phyloP scores from a whole-genome alignment of 2,797 vertebrate species.

The Enteromius thamalakanensis region DNA sequence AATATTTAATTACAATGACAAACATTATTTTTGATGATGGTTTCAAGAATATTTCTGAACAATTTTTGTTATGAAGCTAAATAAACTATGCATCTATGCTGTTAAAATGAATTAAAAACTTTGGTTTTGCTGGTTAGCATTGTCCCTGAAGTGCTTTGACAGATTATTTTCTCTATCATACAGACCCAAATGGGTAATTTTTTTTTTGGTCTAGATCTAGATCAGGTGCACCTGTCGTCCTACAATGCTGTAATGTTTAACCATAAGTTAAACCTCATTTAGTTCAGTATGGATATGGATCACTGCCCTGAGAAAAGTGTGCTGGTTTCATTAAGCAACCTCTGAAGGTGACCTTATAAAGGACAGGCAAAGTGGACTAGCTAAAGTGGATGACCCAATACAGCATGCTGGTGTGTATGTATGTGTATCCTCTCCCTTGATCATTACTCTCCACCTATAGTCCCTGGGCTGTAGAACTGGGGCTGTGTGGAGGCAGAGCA shows the following conservation, averaged over 20 bases:
- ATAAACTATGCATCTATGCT: neutral
- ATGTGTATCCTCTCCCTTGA: constrained; percentile 30
- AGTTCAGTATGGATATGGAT: constrained; percentile 16
- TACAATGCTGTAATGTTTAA: neutral
- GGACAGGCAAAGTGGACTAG: constrained; percentile 53
- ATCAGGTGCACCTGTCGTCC: constrained; percentile 1
- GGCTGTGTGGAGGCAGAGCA: constrained; percentile 55
- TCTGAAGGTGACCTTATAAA: constrained; percentile 52
- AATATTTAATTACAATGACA: neutral
- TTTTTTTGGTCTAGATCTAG: neutral
- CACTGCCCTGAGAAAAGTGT: constrained; percentile 9
- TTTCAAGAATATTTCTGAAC: neutral
- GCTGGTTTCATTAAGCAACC: constrained; percentile 37
- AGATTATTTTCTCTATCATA: neutral
- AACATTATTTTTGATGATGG: neutral
- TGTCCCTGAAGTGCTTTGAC: neutral
- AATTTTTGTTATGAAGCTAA: neutral
- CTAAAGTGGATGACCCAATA: constrained; percentile 52
- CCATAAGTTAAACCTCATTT: constrained; percentile 26
- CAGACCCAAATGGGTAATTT: neutral
- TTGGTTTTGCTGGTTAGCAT: neutral
- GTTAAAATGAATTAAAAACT: neutral
- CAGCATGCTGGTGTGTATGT: constrained; percentile 40
- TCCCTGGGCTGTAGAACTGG: constrained; percentile 59
- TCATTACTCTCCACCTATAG: constrained; percentile 56